Conservation (phyloP, 2,888 invertebrate species). For the Athetis lepigone region DNA sequence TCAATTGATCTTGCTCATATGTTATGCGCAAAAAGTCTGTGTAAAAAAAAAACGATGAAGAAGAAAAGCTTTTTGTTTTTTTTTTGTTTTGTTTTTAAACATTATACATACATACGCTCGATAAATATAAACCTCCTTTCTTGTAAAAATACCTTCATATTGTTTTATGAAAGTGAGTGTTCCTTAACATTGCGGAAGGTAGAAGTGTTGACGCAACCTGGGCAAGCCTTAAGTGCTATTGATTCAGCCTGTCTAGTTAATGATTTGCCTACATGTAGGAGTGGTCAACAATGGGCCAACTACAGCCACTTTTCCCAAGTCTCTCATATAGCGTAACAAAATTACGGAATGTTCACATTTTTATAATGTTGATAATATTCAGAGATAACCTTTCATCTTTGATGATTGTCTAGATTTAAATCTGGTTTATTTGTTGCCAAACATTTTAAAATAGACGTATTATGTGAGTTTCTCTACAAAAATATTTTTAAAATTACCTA, state of each 20-base stretch:
- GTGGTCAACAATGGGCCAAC: slow-evolving; percentile 5
- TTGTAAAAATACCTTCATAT: not conserved
- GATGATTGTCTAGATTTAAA: slow-evolving; percentile 9
- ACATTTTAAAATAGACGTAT: slow-evolving; percentile 8
- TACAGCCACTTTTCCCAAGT: slow-evolving; percentile 7
- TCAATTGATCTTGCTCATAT: too few relatives aligned
- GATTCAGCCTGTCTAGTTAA: slow-evolving; percentile 11
- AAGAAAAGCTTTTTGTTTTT: too few relatives aligned
- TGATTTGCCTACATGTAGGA: slow-evolving; percentile 23
- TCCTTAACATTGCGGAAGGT: slow-evolving; percentile 22
- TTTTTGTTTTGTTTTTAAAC: too few relatives aligned
- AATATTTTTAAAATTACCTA: not conserved
- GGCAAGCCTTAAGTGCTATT: slow-evolving; percentile 10
- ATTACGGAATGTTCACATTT: slow-evolving; percentile 3
- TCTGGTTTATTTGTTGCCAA: not conserved
- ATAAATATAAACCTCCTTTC: too few relatives aligned
- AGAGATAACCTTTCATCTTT: slow-evolving; percentile 10
- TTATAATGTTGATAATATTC: not conserved
- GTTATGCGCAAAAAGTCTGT: too few relatives aligned
- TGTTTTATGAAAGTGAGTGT: not conserved
- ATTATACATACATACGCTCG: too few relatives aligned
- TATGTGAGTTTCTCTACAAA: not conserved
- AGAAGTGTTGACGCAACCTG: slow-evolving; percentile 12
- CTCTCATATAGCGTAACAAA: slow-evolving; percentile 10
- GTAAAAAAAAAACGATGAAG: too few relatives aligned